Conservation (phyloP, 2,113 vertebrate species). For the Anguilla japonica region DNA sequence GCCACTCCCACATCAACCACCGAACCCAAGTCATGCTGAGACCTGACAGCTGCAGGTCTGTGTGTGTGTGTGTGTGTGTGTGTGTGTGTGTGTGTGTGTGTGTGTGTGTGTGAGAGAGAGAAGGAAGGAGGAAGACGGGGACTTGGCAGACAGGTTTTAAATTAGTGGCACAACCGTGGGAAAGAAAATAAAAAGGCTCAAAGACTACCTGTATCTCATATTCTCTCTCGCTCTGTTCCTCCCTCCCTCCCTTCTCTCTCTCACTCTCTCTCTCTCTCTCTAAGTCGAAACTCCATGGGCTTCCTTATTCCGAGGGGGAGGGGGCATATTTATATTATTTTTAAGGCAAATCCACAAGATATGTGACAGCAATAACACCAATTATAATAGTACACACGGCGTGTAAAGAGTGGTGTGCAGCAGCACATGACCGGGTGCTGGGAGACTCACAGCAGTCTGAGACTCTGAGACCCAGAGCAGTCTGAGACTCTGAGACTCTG, state of each 20-base stretch:
- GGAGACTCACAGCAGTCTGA: too few species aligned
- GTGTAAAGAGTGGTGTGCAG: too few species aligned
- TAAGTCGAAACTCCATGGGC: background rate
- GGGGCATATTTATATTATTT: background rate
- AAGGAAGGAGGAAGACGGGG: constrained; percentile 18
- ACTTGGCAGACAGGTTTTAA: constrained; percentile 59
- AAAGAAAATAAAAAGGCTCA: constrained; percentile 47
- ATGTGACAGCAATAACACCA: background rate
- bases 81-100: constrained; percentile 19
- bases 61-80: background rate
- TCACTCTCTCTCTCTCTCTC: background rate
- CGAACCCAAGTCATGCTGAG: constrained; percentile 28
- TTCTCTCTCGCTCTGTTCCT: background rate
- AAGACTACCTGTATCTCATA: constrained; percentile 28
- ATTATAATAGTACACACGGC: background rate
- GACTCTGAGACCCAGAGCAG: too few species aligned
- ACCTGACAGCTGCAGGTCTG: background rate
- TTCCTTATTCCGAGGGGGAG: background rate
- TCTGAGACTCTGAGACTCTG: too few species aligned
- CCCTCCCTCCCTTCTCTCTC: background rate
- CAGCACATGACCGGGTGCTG: too few species aligned
- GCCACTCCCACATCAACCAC: background rate
- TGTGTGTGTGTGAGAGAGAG: background rate
- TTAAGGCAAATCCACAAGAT: constrained; percentile 3
- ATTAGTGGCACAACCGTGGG: constrained; percentile 47